Evolutionary conservation across 2,113 vertebrate genomes (phyloP), one percentile per base, ranked within the genome.

Genomic region (Paratilapia polleni): DNA sequence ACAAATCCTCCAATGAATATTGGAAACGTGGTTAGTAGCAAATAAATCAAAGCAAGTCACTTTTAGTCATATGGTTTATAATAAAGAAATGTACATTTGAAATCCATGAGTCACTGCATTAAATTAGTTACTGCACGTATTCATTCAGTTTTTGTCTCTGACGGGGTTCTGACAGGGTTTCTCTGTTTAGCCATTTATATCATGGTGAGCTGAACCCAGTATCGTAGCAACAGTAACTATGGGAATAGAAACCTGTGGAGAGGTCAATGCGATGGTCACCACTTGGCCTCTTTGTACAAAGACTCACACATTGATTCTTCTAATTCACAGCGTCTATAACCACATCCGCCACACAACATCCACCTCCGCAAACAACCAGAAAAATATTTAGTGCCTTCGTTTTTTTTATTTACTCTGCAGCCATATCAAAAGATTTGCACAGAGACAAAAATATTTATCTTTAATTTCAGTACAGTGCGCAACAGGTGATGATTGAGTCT

Each of bases 161-260:
- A 75, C 89, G 20, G 54, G n/a, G 24, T 73, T 88, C 80, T 76
- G 47, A 84, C 49, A 22, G 41, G 68, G 73, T 83, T 81, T 87
- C 66, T 89, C 31, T 84, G 6, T 82, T 77, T 26, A 62, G 57
- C 82, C 88, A 77, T 87, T 80, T 90, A 84, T 84, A 90, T 84
- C 70, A 38, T 61, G 75, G 78, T 70, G 86, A 86, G 91, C 91
- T 73, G 74, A 80, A 85, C 84, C 82, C 64, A 12, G 92, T 94
- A 90, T 90, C 92, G 17, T 92, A 94, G 93, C 92, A 94, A 95
- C 94, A 68, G 92, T 94, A 90, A 90, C 91, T 90, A 92, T 91
- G 88, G 90, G 83, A 93, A 93, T 88, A 83, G 89, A 88, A 84
- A 88, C 91, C 89, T 90, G 89, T 80, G 75, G 88, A 87, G 89